Percentiles rank a stretch among this genome's conserved stretches.
Conservation (phyloP, 2,113 vertebrate genomes). For the Polyodon spathula region DNA sequence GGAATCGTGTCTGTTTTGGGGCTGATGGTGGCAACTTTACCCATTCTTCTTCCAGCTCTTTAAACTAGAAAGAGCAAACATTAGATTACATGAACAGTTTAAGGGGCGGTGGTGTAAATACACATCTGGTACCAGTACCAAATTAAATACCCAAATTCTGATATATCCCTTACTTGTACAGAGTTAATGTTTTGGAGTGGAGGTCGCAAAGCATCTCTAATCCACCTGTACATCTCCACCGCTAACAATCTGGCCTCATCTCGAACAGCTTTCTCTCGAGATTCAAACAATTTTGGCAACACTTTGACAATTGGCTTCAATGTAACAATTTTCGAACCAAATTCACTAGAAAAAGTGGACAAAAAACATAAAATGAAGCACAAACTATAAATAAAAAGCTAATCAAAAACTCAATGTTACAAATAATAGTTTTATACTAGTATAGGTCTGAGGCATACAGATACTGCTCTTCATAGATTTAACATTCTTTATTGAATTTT, state of each 20-base stretch:
- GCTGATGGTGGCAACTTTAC: constrained; percentile 71
- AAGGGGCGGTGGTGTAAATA: background rate
- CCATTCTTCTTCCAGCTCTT: constrained; percentile 97
- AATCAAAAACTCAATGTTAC: too few species aligned
- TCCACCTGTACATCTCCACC: constrained; percentile 92
- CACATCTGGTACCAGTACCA: too few species aligned
- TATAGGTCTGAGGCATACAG: too few species aligned
- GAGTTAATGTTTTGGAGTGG: constrained; percentile 87
- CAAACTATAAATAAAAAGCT: too few species aligned
- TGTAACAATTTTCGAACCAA: constrained; percentile 92
- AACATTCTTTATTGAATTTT: too few species aligned
- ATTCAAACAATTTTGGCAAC: constrained; percentile 94
- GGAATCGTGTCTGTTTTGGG: constrained; percentile 79
- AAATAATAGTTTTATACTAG: too few species aligned
- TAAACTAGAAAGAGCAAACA: constrained; percentile 57
- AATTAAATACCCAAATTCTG: too few species aligned
- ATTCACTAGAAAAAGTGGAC: constrained; percentile 65
- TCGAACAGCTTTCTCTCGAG: constrained; percentile 91
- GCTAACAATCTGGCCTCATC: constrained; percentile 91
- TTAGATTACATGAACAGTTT: background rate
- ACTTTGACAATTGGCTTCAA: constrained; percentile 94
- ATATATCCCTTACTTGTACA: constrained; percentile 68
- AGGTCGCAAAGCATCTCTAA: constrained; percentile 83
- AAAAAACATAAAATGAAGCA: constrained; percentile 22
- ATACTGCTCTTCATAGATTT: too few species aligned